These are phyloP conservation scores for Yponomeuta sedellus DNA, from an alignment of 2,888 invertebrate genomes.

Conservation along the genomic window DNA sequence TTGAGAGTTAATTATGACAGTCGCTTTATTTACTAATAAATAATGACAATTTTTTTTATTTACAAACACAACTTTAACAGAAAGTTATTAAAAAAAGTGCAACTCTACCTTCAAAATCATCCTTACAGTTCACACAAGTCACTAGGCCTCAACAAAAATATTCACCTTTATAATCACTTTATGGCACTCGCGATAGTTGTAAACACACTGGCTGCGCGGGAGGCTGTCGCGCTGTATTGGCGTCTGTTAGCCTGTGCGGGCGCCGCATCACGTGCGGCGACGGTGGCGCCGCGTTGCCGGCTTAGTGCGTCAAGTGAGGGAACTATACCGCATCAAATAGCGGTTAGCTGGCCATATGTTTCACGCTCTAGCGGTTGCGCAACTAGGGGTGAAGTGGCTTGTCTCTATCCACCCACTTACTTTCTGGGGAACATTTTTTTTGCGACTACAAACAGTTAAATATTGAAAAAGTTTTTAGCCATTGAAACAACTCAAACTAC, in stretches of 20 bases:
- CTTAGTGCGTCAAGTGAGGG: constrained; percentile 38
- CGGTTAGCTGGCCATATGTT: constrained; percentile 30
- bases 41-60: constrained; percentile 29
- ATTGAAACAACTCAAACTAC: no score
- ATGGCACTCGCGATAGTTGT: constrained; percentile 50
- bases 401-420: not conserved
- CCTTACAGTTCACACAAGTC: not conserved
- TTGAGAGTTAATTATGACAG: not conserved
- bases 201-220: constrained; percentile 42
- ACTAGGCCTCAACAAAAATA: not conserved
- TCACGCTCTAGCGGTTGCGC: constrained; percentile 45
- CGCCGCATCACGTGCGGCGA: constrained; percentile 65
- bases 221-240: constrained; percentile 64
- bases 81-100: not conserved
- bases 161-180: constrained; percentile 9
- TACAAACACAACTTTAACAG: constrained; percentile 19
- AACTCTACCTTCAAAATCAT: constrained; percentile 8
- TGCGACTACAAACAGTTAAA: no score
- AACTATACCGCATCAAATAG: constrained; percentile 41
- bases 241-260: constrained; percentile 63
- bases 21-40: not conserved
- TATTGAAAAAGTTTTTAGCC: no score
- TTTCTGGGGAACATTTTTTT: not conserved
- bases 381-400: not conserved
- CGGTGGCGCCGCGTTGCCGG: constrained; percentile 54